These are phyloP conservation scores for Thaleichthys pacificus DNA, from an alignment of 2,797 vertebrate genomes.

Conservation along the genomic window DNA sequence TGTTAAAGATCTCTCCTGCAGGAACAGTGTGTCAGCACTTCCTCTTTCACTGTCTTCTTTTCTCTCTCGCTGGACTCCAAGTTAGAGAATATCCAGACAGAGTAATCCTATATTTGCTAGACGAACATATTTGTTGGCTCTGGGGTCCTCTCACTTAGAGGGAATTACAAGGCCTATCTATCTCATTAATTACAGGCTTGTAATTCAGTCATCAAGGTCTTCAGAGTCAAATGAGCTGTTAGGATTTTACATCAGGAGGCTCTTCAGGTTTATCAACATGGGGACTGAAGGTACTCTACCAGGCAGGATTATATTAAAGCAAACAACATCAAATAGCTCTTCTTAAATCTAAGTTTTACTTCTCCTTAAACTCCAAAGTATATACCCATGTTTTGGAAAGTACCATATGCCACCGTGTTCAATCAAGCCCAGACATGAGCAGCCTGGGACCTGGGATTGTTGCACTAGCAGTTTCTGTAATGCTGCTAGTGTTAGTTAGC, in stretches of 20 bases:
- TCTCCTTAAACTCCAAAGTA: no score
- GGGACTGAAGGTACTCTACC: no score
- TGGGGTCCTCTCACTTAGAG: slow-evolving; percentile 60
- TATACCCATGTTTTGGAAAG: no score
- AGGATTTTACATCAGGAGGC: slow-evolving; percentile 4
- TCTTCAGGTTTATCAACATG: no score
- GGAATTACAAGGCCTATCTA: slow-evolving; percentile 72
- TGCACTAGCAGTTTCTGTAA: slow-evolving; percentile 53
- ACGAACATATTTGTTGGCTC: slow-evolving; percentile 78
- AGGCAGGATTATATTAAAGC: no score
- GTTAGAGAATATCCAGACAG: slow-evolving; percentile 48
- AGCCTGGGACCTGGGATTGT: slow-evolving; percentile 40
- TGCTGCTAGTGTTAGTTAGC: slow-evolving; percentile 55
- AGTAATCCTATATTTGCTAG: slow-evolving; percentile 77
- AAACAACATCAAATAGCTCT: no score
- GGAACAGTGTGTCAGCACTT: slow-evolving; percentile 65
- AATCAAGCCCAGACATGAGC: background rate
- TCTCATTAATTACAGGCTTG: slow-evolving; percentile 69
- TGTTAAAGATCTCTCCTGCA: slow-evolving; percentile 50
- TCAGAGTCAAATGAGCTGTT: slow-evolving; percentile 61
- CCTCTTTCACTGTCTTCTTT: background rate
- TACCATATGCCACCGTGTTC: no score
- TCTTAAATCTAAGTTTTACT: no score
- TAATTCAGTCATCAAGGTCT: slow-evolving; percentile 62
- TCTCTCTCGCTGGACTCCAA: slow-evolving; percentile 50